phyloP scores from a whole-genome alignment of 2,113 vertebrate species.

The Barbus barbus region DNA sequence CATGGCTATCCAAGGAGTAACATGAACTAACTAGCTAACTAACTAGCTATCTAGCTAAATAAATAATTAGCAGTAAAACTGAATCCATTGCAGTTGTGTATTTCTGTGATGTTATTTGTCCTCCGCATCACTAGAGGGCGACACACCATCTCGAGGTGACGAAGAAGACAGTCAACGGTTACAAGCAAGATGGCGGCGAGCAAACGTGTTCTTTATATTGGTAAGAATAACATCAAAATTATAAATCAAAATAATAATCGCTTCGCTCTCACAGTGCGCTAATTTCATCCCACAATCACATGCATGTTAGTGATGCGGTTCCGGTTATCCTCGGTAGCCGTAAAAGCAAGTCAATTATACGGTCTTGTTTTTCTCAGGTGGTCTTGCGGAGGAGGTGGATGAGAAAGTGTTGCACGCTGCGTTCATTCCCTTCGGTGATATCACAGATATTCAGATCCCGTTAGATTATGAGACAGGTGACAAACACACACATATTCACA shows the following conservation, averaged over 20 bases:
- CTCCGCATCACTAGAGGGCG: conserved; percentile 55
- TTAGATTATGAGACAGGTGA: conserved; percentile 95
- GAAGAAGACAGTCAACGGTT: no score
- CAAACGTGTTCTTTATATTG: conserved; percentile 76
- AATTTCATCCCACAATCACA: background rate
- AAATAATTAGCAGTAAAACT: background rate
- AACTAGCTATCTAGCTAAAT: background rate
- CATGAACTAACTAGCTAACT: background rate
- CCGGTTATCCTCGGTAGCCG: background rate
- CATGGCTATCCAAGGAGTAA: background rate
- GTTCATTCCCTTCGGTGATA: conserved; percentile 95
- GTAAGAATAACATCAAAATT: conserved; percentile 59
- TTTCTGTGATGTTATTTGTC: background rate
- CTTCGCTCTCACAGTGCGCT: background rate
- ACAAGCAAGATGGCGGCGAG: conserved; percentile 71
- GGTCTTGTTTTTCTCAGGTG: conserved; percentile 74
- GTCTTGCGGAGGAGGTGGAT: conserved; percentile 94
- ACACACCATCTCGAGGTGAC: background rate
- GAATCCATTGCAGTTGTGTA: background rate
- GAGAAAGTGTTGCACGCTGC: conserved; percentile 96
- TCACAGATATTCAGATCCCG: conserved; percentile 95
- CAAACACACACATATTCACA: conserved; percentile 3
- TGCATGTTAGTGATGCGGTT: background rate
- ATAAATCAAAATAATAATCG: background rate
- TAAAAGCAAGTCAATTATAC: background rate